phyloP scores from a whole-genome alignment of 2,888 invertebrate genomes.

The Xylota segnis region DNA sequence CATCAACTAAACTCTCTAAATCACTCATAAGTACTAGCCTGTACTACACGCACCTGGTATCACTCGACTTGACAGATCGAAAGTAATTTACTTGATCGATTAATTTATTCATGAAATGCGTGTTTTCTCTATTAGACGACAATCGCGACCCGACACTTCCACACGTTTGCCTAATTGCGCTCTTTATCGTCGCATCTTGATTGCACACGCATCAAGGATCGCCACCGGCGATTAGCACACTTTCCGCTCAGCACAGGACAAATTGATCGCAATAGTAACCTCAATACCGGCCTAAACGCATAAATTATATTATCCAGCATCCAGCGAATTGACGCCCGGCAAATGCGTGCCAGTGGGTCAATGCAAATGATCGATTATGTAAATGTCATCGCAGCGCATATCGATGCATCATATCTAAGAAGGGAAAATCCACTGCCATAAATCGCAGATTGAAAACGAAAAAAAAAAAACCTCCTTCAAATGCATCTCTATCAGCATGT shows the following conservation, averaged over 20 bases:
- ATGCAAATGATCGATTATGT: conserved; percentile 72
- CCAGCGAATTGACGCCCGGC: conserved; percentile 17
- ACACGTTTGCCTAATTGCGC: conserved; percentile 54
- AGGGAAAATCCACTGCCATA: conserved; percentile 46
- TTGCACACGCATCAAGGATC: conserved; percentile 55
- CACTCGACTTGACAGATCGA: conserved; percentile 65
- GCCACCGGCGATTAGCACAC: conserved; percentile 64
- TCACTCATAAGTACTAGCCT: conserved; percentile 10
- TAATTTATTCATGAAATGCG: conserved; percentile 70
- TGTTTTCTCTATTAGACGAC: conserved; percentile 66
- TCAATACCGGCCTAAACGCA: conserved; percentile 35
- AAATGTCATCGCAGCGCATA: conserved; percentile 64
- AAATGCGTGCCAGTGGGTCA: conserved; percentile 71
- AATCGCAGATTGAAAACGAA: conserved; percentile 13
- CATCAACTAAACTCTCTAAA: conserved; percentile 39
- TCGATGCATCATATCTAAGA: conserved; percentile 25
- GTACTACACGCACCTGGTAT: conserved; percentile 26
- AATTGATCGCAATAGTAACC: conserved; percentile 57
- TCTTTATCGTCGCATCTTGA: conserved; percentile 55
- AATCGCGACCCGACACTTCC: conserved; percentile 52
- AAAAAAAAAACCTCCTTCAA: conserved; percentile 15
- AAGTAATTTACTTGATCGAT: conserved; percentile 65
- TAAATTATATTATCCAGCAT: no score
- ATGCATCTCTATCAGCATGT: conserved; percentile 71
- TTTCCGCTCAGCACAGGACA: conserved; percentile 47